Conservation (phyloP, 2,797 vertebrate species). For the Aulostomus chinensis region DNA sequence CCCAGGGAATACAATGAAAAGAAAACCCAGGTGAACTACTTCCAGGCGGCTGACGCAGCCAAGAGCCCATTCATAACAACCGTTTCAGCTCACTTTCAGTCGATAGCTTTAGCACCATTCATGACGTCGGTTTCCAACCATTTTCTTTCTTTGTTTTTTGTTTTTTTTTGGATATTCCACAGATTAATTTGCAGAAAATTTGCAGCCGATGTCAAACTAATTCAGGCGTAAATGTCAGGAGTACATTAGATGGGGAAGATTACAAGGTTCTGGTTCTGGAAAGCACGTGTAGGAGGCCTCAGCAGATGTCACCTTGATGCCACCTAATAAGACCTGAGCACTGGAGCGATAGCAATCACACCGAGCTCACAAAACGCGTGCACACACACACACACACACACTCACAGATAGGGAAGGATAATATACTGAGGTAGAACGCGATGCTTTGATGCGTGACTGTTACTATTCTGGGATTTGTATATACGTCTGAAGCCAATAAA, state of each 20-base stretch:
- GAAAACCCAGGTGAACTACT: no score
- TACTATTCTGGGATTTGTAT: neutral
- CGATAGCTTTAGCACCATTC: no score
- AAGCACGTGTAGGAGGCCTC: neutral
- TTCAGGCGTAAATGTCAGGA: conserved; percentile 9
- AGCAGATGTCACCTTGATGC: conserved; percentile 18
- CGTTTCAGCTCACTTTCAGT: no score
- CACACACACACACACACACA: neutral
- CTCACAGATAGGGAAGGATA: neutral
- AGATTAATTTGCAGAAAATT: neutral
- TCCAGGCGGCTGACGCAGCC: no score
- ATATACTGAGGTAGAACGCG: neutral
- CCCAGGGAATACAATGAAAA: no score
- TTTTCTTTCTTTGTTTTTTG: no score
- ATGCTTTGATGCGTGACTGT: conserved; percentile 12
- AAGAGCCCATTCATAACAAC: no score
- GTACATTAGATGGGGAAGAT: neutral
- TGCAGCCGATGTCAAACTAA: neutral
- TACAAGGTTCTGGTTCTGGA: neutral
- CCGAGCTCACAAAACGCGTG: conserved; percentile 7
- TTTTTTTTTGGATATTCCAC: no score
- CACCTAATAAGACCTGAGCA: conserved; percentile 6
- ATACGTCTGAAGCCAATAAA: conserved; percentile 44
- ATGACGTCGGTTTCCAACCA: no score
- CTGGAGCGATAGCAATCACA: conserved; percentile 10